Percentiles rank a stretch among this genome's conserved stretches.
These are phyloP conservation scores for Noturus placidus DNA, from an alignment of 2,113 vertebrate genomes.

Conservation along the genomic window DNA sequence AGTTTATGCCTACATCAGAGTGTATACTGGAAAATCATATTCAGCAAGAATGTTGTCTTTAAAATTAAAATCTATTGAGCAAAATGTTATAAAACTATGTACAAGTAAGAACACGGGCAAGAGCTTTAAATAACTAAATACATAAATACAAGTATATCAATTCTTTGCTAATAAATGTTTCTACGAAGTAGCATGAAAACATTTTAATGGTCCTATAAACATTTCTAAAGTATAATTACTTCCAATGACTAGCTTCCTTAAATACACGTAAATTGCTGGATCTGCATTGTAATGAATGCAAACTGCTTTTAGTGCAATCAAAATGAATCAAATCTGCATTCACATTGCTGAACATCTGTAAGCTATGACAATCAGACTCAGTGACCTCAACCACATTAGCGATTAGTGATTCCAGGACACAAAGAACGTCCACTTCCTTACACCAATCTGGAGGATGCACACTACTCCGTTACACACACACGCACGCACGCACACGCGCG, in stretches of 20 bases:
- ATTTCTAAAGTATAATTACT: not conserved
- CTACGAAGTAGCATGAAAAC: not conserved
- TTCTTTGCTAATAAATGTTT: not conserved
- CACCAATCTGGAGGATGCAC: conserved; percentile 11
- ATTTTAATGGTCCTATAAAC: not conserved
- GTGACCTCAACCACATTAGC: conserved; percentile 32
- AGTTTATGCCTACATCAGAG: not conserved
- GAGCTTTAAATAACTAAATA: not conserved
- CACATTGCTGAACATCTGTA: conserved; percentile 45
- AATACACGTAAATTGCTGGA: not conserved
- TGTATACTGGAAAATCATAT: not conserved
- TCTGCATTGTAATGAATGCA: not conserved
- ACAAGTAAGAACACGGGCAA: not conserved
- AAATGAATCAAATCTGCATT: conserved; percentile 20
- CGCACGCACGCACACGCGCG: not conserved
- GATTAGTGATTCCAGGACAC: conserved; percentile 35
- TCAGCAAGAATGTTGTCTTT: not conserved
- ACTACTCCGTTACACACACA: not conserved
- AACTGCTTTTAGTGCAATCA: not conserved
- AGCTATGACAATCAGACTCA: conserved; percentile 52
- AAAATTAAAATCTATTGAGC: not conserved
- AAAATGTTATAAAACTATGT: not conserved
- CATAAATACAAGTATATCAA: not conserved
- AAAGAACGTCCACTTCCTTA: conserved; percentile 28
- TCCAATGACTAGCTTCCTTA: not conserved